Evolutionary conservation across 1,140 invertebrate genomes (phyloP).

Genomic region (Myzus persicae): DNA sequence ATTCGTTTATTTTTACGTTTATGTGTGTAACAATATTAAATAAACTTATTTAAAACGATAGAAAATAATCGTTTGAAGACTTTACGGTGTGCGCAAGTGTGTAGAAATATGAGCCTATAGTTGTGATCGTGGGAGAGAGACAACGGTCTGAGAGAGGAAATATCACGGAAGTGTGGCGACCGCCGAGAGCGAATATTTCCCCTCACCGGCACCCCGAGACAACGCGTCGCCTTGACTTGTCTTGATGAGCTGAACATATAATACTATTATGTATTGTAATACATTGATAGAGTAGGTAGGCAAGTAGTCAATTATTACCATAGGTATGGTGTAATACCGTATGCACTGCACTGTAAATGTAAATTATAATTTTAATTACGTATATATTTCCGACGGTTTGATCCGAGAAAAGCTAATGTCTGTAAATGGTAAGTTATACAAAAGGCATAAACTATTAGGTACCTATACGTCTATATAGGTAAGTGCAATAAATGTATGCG

Average conservation of each 20-base stretch:
- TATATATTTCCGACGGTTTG: no score
- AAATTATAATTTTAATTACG: neutral
- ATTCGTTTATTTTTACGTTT: neutral
- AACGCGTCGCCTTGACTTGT: neutral
- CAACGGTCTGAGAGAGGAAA: no score
- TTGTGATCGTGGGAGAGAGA: neutral
- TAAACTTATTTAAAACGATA: neutral
- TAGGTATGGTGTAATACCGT: neutral
- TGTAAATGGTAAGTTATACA: no score
- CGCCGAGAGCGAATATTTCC: neutral
- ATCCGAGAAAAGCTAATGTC: no score
- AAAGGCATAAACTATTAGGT: no score
- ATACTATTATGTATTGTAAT: neutral
- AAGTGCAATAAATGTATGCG: no score
- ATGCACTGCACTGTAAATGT: no score
- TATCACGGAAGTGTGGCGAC: neutral
- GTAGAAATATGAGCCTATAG: neutral
- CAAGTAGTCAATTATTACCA: neutral
- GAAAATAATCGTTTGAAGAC: fast-evolving
- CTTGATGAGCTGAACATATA: neutral
- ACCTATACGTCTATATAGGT: no score
- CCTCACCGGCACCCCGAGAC: neutral
- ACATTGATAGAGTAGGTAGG: neutral
- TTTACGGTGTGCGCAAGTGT: neutral
- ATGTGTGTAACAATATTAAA: no score